phyloP scores from a whole-genome alignment of 2,113 vertebrate species.

The Prunella himalayana region DNA sequence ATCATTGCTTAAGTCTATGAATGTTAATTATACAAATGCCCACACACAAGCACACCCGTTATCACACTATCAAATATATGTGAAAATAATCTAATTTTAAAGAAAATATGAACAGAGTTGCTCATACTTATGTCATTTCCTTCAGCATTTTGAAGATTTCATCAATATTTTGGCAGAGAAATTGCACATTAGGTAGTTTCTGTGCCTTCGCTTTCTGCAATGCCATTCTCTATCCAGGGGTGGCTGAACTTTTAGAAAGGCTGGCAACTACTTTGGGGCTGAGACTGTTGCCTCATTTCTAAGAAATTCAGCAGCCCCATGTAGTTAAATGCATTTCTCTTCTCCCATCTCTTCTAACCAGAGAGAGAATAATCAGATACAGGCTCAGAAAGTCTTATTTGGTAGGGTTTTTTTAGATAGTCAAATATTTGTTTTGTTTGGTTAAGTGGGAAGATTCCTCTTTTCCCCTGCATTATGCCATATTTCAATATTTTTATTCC shows the following conservation, averaged over 20 bases:
- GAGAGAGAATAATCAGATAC: not conserved
- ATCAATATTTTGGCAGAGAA: not conserved
- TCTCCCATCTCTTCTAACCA: not conserved
- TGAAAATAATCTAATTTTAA: not conserved
- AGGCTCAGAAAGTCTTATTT: not conserved
- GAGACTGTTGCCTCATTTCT: not conserved
- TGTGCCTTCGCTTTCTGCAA: not conserved
- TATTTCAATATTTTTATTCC: not conserved
- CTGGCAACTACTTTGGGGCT: not conserved
- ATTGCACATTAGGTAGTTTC: not conserved
- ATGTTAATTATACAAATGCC: not conserved
- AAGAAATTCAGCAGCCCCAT: not conserved
- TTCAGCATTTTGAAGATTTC: not conserved
- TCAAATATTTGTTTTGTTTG: not conserved
- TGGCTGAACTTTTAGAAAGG: not conserved
- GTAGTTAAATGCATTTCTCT: not conserved
- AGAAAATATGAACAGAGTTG: not conserved
- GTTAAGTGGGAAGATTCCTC: not conserved
- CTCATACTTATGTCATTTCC: not conserved
- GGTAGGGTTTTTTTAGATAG: rapidly evolving
- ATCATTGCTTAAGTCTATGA: not conserved
- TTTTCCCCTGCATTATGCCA: not conserved
- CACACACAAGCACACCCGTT: rapidly evolving
- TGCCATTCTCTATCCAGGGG: not conserved
- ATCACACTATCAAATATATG: not conserved